Conservation (phyloP, 37 sponge, comb jelly and placozoan genomes). For the Bolinopsis microptera region DNA sequence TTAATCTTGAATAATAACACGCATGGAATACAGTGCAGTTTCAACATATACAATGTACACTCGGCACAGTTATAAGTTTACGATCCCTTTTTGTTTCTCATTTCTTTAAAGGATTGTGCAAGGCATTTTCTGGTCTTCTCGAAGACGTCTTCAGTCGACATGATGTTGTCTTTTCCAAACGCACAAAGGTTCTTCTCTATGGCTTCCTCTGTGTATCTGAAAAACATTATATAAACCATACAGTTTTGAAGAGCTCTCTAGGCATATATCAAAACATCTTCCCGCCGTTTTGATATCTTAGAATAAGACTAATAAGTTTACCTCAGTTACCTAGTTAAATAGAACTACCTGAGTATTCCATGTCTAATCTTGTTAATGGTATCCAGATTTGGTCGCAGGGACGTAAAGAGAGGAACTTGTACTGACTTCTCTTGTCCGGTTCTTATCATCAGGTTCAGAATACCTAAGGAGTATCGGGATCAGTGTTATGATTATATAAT, state of each 20-base stretch:
- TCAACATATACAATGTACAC: too few relatives aligned
- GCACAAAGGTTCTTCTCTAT: background rate
- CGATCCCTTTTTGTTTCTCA: background rate
- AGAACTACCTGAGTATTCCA: conserved; percentile 57
- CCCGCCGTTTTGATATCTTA: too few relatives aligned
- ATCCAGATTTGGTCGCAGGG: conserved; percentile 38
- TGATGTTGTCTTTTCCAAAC: conserved; percentile 54
- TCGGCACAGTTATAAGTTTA: too few relatives aligned
- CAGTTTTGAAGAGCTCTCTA: too few relatives aligned
- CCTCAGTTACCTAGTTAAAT: too few relatives aligned
- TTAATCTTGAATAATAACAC: too few relatives aligned
- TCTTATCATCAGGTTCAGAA: conserved; percentile 38
- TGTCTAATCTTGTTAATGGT: background rate
- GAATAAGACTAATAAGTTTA: too few relatives aligned
- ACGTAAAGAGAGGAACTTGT: conserved; percentile 39
- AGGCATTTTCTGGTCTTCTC: background rate
- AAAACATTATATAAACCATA: too few relatives aligned
- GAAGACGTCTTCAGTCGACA: background rate
- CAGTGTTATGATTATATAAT: too few relatives aligned
- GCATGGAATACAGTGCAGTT: too few relatives aligned
- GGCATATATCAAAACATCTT: too few relatives aligned
- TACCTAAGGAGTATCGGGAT: too few relatives aligned
- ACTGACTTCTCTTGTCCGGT: conserved; percentile 5
- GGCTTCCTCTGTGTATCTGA: conserved; percentile 42
- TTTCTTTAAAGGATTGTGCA: background rate